A percentile compares a stretch with the other conserved stretches of the same genome.
Conservation (phyloP, 1,140 invertebrate species). For the Pseudomyrmex concolor region DNA sequence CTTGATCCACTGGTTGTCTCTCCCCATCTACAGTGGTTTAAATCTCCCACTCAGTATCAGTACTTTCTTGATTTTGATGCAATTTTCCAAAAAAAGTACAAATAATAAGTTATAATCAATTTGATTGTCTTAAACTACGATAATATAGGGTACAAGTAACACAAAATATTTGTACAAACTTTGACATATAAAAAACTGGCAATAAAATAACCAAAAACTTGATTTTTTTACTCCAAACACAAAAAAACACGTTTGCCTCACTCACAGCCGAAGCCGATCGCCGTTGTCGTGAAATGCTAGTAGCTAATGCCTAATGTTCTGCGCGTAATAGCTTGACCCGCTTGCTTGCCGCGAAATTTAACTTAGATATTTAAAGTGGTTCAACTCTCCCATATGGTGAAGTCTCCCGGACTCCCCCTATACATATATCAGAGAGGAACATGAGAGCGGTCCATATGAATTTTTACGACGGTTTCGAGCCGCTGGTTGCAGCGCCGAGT, state of each 20-base stretch:
- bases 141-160: neutral
- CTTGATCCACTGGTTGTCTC: neutral
- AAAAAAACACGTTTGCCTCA: neutral
- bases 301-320: neutral
- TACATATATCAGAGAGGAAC: too few relatives aligned
- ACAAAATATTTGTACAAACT: neutral
- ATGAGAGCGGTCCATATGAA: too few relatives aligned
- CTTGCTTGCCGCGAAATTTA: too few relatives aligned
- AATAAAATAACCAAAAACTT: neutral
- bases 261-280: constrained; percentile 4
- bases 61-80: neutral
- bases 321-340: too few relatives aligned
- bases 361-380: too few relatives aligned
- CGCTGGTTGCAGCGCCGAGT: too few relatives aligned
- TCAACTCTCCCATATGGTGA: too few relatives aligned
- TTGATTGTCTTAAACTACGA: neutral
- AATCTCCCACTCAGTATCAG: neutral
- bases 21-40: neutral
- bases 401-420: too few relatives aligned
- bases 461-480: too few relatives aligned
- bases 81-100: neutral
- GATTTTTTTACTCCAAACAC: neutral
- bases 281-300: neutral
- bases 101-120: neutral
- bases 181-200: neutral